Base-by-base conservation (phyloP, 2,113 vertebrate species). In the Tympanuchus pallidicinctus region DNA sequence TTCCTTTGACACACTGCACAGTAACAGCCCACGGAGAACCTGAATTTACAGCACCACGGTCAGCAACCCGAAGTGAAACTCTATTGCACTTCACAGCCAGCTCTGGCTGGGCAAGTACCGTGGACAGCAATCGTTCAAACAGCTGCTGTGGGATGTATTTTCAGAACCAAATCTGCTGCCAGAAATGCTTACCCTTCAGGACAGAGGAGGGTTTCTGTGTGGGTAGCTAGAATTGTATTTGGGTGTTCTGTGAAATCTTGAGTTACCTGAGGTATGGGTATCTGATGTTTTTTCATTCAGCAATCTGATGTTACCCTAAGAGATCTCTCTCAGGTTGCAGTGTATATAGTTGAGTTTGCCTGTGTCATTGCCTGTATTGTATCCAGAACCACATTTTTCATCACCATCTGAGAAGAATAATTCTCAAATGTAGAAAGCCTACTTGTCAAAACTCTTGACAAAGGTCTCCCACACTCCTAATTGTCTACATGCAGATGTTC, bases 91-190 rank as follows among this genome's bases (percentile, higher is more conserved):
- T 11, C 77, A 3, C 43, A 28, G 45, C 16, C 50, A 22, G 12
- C n/a, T 27, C 5, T 18, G 47, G 36, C 17, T 65, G n/a, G 6
- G 1, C 0, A 3, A 56, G 85, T 20, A 88, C 85, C 69, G 67
- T 2, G 64, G 86, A 95, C 85, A 89, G 85, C 7, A 0, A 10
- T 17, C 22, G 10, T 3, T 25, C 0, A 0, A 50, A 18, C 28
- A 7, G 11, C 27, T 56, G 3, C 2, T 2, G 16, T 3, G 0
- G 34, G 18, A 28, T 1, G 3, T 2, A 1, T 72, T 89, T 72
- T 36, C 36, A 13, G 15, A 61, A 27, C 8, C 16, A 1, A 10
- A 3, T 3, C 27, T 76, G 24, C n/a, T 76, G 21, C 47, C 40
- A 57, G 40, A 57, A 87, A n/a, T 38, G 7, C n/a, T 74, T 77